Conservation (phyloP, 2,797 vertebrate species). For the Rhynchotus rufescens region DNA sequence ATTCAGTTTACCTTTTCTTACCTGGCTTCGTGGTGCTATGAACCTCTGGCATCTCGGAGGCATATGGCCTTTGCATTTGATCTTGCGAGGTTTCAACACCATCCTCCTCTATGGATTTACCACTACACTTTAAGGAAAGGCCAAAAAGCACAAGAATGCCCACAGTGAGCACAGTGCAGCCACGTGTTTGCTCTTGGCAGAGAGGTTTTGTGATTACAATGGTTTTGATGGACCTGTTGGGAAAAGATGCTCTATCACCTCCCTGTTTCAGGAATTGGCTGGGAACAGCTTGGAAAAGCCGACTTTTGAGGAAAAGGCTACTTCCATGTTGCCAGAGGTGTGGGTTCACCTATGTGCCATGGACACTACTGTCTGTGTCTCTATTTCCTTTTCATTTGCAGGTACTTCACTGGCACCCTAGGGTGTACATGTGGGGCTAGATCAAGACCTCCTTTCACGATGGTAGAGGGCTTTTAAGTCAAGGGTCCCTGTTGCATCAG, state of each 20-base stretch:
- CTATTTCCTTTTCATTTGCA: not conserved
- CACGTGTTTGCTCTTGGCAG: not conserved
- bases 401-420: not conserved
- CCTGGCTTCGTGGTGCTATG: not conserved
- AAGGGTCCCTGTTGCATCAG: not conserved
- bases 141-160: not conserved
- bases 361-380: not conserved
- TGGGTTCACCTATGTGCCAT: not conserved
- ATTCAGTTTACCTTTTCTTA: not conserved
- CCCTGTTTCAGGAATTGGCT: not conserved
- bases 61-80: rapidly evolving
- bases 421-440: not conserved
- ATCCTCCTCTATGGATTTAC: rapidly evolving
- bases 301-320: not conserved
- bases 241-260: not conserved
- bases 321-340: not conserved
- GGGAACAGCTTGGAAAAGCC: not conserved
- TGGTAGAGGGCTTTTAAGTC: rapidly evolving
- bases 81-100: not conserved
- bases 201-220: rapidly evolving
- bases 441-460: not conserved
- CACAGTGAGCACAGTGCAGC: not conserved
- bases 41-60: not conserved
- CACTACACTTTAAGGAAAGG: rapidly evolving
- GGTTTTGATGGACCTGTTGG: not conserved